Evolutionary conservation across 2,888 invertebrate species (phyloP), one percentile per base, ranked within the genome.

Genomic region (Morpho achilles): DNA sequence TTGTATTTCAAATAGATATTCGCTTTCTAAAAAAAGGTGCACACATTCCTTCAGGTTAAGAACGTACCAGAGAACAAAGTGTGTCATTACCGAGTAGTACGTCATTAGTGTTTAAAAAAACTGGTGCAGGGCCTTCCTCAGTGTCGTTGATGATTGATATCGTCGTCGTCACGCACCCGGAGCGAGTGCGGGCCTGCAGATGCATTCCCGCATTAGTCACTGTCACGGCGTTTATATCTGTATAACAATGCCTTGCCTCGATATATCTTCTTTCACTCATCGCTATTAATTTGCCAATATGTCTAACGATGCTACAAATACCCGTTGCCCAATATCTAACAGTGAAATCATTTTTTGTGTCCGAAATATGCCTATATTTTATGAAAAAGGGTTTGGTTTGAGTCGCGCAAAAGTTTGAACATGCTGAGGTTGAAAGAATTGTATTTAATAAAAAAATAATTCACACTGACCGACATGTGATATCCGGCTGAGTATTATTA

Each of bases 181-280:
- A 49, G 47, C 53, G 48, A 49, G 32, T 47, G 51, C 43, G 32
- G 43, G 39, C 45, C 51, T 16, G 53, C 43, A 10, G 9, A 43
- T 61, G 62, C 62, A 62, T 61, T 56, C 61, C 56, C 58, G 65
- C 57, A 65, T 63, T 65, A 65, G 56, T 65, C 65, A 65, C 60
- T 65, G 65, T 63, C 65, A 58, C 43, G 44, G 42, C 56, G 54
- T 54, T 56, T 63, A 57, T 59, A 61, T 56, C 54, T 43, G 53
- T 56, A 54, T 54, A 60, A 61, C 63, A 65, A 65, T 65, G 56
- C 45, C 58, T 58, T 61, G 65, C 61, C 61, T 58, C 60, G 53
- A 65, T 63, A 60, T 65, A 65, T 65, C 58, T 63, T 58, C 56
- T 60, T 58, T 45, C 59, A 59, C 48, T 48, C 42, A 58, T 55